Percentiles rank a stretch among this genome's conserved stretches.
phyloP scores from a whole-genome alignment of 2,797 vertebrate genomes.

The Epinephelus malabaricus region DNA sequence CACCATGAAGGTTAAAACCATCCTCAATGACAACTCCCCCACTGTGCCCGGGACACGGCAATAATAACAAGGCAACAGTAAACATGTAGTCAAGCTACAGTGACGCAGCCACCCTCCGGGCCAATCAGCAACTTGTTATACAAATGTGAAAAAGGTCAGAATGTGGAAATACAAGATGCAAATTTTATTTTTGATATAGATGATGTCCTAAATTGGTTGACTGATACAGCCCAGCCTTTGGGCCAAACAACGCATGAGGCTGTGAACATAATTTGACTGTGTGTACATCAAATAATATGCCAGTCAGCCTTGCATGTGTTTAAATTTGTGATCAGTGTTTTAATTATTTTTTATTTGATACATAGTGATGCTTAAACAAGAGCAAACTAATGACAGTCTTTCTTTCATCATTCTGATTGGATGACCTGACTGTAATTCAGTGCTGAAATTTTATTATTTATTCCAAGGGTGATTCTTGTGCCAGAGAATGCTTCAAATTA shows the following conservation, averaged over 20 bases:
- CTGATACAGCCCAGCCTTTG: neutral
- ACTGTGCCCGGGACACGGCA: slow-evolving; percentile 29
- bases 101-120: slow-evolving; percentile 33
- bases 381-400: slow-evolving; percentile 10
- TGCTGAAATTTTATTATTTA: no score
- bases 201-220: slow-evolving; percentile 2
- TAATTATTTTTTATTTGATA: slow-evolving; percentile 27
- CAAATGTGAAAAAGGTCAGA: slow-evolving; percentile 50
- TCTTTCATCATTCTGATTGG: slow-evolving; percentile 11
- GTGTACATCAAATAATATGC: neutral
- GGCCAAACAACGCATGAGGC: neutral
- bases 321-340: slow-evolving; percentile 17
- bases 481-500: no score
- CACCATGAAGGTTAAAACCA: slow-evolving; percentile 65
- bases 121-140: slow-evolving; percentile 35
- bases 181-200: slow-evolving; percentile 14
- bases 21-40: slow-evolving; percentile 48
- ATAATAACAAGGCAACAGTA: slow-evolving; percentile 46
- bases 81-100: slow-evolving; percentile 34
- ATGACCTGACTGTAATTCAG: neutral
- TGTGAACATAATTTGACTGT: neutral
- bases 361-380: neutral
- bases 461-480: no score
- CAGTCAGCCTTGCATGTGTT: neutral
- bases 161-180: slow-evolving; percentile 10